Evolutionary conservation across 2,113 vertebrate genomes (phyloP).

Genomic region (Ictidomys tridecemlineatus): DNA sequence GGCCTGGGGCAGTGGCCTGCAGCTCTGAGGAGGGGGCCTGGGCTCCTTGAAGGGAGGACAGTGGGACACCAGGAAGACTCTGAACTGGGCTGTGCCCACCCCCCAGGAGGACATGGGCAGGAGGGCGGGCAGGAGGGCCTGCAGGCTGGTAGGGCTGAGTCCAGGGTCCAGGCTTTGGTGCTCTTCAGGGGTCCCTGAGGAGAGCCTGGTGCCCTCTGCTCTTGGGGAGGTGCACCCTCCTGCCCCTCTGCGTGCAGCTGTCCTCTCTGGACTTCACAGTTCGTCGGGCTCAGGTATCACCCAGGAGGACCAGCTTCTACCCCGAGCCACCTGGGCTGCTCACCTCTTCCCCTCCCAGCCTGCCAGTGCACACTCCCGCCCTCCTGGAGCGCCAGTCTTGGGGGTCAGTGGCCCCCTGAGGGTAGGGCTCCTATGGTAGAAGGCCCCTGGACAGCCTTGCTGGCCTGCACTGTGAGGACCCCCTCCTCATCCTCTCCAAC

Average conservation of each 20-base stretch:
- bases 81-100: fast-evolving
- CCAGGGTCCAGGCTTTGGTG: fast-evolving
- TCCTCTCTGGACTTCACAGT: not conserved
- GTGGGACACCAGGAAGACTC: no score
- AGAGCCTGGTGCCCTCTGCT: not conserved
- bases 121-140: not conserved
- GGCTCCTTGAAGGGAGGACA: not conserved
- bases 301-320: not conserved
- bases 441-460: fast-evolving
- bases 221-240: fast-evolving
- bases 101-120: fast-evolving
- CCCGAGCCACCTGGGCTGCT: no score
- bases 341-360: not conserved
- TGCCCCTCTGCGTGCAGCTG: fast-evolving
- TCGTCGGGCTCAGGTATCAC: fast-evolving
- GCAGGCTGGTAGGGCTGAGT: not conserved
- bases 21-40: not conserved
- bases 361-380: fast-evolving
- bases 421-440: not conserved
- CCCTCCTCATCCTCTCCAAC: no score
- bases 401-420: fast-evolving
- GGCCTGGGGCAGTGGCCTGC: not conserved
- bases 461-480: fast-evolving
- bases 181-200: not conserved
- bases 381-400: fast-evolving